Base-by-base conservation (phyloP, 2,888 invertebrate genomes). In the Agrotis puta region DNA sequence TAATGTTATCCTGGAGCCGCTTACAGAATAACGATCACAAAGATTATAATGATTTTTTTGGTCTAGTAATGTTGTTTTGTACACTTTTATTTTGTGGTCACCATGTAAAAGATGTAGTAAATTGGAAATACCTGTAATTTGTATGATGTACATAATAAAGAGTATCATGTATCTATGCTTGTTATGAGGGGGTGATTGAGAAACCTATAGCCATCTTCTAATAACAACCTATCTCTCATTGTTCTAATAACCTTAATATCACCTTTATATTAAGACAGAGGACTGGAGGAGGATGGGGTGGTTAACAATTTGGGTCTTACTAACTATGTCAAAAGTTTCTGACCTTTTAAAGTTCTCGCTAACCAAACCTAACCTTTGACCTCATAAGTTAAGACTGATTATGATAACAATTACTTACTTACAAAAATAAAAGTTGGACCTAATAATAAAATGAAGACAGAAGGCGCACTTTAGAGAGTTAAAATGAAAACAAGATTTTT, bases 391-490 rank as follows among this genome's bases (percentile, higher is more conserved):
- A 69, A 74, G 66, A 69, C 64, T 73, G 73, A 80, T 80, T 80
- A 80, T 80, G 79, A 82, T 64, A 70, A 82, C 66, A 82, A 82
- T 78, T 82, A 82, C 68, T 82, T 64, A 73, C 50, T 14, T 20
- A 14, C 27, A 66, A 73, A 82, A 80, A 70, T 62, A 65, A 57
- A 71, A 22, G 16, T 57, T 47, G 9, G 3, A 24, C 13, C 7
- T 50, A 9, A 14, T 27, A 5, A 3, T 14, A 64, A 45, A 59
- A n/a, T 51, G 0, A 57, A 13, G 18, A 0, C 54, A 82, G 72
- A 77, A 79, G 73, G 33, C 16, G 2, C 1, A 70, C 22, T 61
- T 59, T 4, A 33, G 14, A 51, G 0, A 22, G 33, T 14, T 13
- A 54, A 2, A 14, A 24, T 53, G 3, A 27, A 18, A 54, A 18